Base-by-base conservation (phyloP, 2,113 vertebrate species). In the Balaenoptera acutorostrata region DNA sequence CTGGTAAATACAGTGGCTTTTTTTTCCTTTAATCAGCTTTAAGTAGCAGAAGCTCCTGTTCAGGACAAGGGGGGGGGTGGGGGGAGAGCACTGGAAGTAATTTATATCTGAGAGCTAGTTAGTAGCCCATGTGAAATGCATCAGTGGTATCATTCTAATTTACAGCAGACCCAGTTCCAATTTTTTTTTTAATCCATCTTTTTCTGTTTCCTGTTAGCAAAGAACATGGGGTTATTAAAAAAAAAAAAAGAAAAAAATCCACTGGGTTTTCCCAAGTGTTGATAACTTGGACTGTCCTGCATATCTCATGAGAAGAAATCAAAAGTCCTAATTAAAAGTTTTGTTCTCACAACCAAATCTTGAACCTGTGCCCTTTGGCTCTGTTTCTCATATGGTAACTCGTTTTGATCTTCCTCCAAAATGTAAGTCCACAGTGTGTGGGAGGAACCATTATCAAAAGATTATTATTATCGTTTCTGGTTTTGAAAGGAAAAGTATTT, bases 291-390 rank as follows among this genome's bases (percentile, higher is more conserved):
- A 86, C 71, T 57, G 27, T 83, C 92, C 91, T 59, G 39, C 9
- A 41, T 84, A 95, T 98, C 95, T 87, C 89, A 84, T 90, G 80
- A 98, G 83, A 97, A 95, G 88, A 98, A 95, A 72, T 68, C 93
- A 96, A 98, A 97, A 97, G 57, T 98, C 71, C 36, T 85, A 97
- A 95, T 97, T 90, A 97, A 98, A 91, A 97, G 0, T 0, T 90
- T 95, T 95, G 94, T 98, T 97, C 97, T 98, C 98, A 98, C 90
- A 95, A 95, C 87, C 88, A 91, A 68, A 97, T 95, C 80, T 97
- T 98, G 97, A 98, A 97, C 91, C 49, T 41, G 15, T 88, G 96
- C 86, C 95, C 98, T 98, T 29, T 96, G 96, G 49, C 88, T 97
- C 69, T 86, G 18, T 29, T n/a, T 52, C 29, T 27, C 86, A 29